Base-by-base conservation (phyloP, 23 tunicate genomes). In the Corella eumyota region DNA sequence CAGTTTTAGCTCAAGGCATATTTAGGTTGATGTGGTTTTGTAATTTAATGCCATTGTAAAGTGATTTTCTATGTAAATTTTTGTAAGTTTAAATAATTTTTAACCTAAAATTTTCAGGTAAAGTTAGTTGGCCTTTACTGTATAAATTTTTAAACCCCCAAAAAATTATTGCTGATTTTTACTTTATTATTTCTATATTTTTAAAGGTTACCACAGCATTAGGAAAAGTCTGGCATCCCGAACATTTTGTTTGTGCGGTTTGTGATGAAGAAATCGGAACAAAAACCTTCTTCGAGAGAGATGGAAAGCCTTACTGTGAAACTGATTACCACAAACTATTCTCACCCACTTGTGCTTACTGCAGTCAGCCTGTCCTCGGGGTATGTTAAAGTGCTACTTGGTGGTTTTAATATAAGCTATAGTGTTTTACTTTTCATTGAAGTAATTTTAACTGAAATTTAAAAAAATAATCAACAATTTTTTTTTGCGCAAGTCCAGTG, bases 201-300 rank as follows among this genome's bases (percentile, higher is more conserved):
- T 53, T 38, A 6, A 68, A 90, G 92, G 98, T 83, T 20, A 92
- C 92, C 2, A 83, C 93, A 21, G 98, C 98, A 2, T 76, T 92
- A 45, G 98, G 98, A 49, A 71, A 81, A 67, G 98, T 92, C 7
- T 92, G 98, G 98, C 98, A 92, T 83, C 98, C 98, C 1, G 93
- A 83, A 50, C 93, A 83, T 51, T 92, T 92, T 50, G 93, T 83
- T 13, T 92, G 98, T 58, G 91, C 70, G 11, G 98, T 92, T 3
- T 83, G 91, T 55, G 98, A 92, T 50, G 56, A 70, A 30, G 98
- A 92, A 34, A 92, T 92, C 19, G 98, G 98, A 1, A 63, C 65
- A 7, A 76, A 82, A 30, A 77, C 98, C 17, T 92, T 81, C 58
- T 81, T 81, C 56, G 86, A 81, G 44, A 34, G 92, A 11, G 86